These are phyloP conservation scores for Ciconia nigra DNA, from an alignment of 2,797 vertebrate species.

Conservation along the genomic window DNA sequence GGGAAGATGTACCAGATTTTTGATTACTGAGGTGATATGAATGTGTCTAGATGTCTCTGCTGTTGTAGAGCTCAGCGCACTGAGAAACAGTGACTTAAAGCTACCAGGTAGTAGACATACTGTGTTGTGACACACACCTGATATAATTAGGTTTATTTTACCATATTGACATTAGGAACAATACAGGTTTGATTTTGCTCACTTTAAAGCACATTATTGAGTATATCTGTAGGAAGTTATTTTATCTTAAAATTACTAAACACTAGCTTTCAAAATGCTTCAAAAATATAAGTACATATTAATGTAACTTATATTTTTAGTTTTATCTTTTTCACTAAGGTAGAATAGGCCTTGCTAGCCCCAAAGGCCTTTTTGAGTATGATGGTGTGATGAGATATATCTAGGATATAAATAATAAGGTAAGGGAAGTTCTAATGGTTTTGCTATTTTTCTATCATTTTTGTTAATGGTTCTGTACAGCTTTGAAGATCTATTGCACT, in stretches of 20 bases:
- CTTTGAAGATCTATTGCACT: slow-evolving; percentile 58
- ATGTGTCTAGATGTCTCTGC: not conserved
- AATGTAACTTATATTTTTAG: not conserved
- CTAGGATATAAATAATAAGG: slow-evolving; percentile 38
- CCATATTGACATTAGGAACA: not conserved
- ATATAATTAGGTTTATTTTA: not conserved
- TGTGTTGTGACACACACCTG: not conserved
- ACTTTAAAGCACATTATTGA: not conserved
- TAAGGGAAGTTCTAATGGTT: slow-evolving; percentile 62
- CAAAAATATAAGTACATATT: not conserved
- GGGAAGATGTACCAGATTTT: not conserved
- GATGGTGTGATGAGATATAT: not conserved
- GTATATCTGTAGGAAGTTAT: not conserved
- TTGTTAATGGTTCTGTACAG: slow-evolving; percentile 52
- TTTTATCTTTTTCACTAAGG: not conserved
- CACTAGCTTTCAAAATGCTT: not conserved
- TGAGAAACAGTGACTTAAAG: not conserved
- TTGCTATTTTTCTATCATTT: slow-evolving; percentile 44
- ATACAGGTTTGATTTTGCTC: not conserved
- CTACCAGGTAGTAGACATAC: not conserved
- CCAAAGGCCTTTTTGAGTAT: not conserved
- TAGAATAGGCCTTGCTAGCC: not conserved
- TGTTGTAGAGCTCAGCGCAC: not conserved
- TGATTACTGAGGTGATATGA: fast-evolving
- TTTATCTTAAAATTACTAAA: not conserved